phyloP scores from a whole-genome alignment of 2,797 vertebrate species.

The Acanthis flammea region DNA sequence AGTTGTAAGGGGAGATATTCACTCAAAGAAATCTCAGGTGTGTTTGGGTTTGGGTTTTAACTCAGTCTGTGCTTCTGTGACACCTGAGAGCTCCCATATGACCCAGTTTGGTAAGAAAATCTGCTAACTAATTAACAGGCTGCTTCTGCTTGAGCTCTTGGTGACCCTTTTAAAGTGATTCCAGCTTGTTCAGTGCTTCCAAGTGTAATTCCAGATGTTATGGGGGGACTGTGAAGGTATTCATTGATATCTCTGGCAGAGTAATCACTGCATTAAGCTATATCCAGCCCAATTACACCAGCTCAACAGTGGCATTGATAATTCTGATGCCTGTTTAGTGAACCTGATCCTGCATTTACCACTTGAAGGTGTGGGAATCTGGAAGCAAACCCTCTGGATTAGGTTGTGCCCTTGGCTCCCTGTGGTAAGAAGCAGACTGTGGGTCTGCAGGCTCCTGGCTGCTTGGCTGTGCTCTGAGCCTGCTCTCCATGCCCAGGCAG shows the following conservation, averaged over 20 bases:
- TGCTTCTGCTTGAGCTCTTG: background rate
- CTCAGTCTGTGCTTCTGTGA: background rate
- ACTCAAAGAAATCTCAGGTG: background rate
- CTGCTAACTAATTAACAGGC: background rate
- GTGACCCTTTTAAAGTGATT: background rate
- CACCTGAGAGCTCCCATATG: background rate
- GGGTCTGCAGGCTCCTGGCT: background rate
- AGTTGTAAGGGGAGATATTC: background rate
- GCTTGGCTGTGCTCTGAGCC: background rate
- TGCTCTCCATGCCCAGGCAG: background rate
- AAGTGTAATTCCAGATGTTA: background rate
- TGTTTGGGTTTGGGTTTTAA: background rate
- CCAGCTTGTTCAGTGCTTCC: fast-evolving
- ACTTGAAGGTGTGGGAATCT: background rate
- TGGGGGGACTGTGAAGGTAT: background rate
- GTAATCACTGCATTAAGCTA: background rate
- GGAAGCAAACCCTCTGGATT: background rate
- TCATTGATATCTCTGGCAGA: background rate
- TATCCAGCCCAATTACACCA: background rate
- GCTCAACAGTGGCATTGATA: background rate
- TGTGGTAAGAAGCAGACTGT: background rate
- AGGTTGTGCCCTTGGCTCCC: background rate
- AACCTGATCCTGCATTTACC: background rate
- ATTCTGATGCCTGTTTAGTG: background rate
- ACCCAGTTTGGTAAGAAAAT: background rate